A percentile compares a stretch with the other conserved stretches of the same genome.
Conservation (phyloP, 2,113 vertebrate genomes). For the Plectropomus leopardus region DNA sequence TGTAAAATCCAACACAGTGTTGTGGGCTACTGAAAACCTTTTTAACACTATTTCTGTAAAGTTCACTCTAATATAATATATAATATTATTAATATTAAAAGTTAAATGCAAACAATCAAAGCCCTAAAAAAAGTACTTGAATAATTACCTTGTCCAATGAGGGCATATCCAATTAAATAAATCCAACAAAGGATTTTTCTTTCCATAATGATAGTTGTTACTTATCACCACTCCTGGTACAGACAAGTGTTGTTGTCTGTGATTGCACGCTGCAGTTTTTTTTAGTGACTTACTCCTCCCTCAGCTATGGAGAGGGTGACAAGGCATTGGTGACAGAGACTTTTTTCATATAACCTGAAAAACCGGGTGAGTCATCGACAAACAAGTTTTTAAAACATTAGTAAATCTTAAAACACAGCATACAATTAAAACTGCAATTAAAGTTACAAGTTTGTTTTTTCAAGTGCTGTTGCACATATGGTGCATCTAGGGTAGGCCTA, state of each 20-base stretch:
- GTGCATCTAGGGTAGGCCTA: too few species aligned
- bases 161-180: slow-evolving; percentile 50
- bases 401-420: neutral
- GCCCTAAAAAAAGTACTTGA: neutral
- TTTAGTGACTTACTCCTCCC: slow-evolving; percentile 39
- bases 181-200: slow-evolving; percentile 42
- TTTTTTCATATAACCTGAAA: slow-evolving; percentile 24
- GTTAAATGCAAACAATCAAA: neutral
- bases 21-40: too few species aligned
- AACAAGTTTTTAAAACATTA: neutral
- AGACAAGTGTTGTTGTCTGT: neutral
- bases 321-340: neutral
- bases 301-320: neutral
- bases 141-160: slow-evolving; percentile 52
- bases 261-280: neutral
- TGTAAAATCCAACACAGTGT: too few species aligned
- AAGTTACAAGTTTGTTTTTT: too few species aligned
- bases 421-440: neutral
- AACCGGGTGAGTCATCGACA: neutral
- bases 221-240: neutral
- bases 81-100: neutral
- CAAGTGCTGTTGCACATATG: too few species aligned
- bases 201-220: slow-evolving; percentile 25
- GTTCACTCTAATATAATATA: neutral
- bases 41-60: neutral